These are phyloP conservation scores for Saccostrea cuccullata DNA, from an alignment of 1,140 invertebrate species.

Conservation along the genomic window DNA sequence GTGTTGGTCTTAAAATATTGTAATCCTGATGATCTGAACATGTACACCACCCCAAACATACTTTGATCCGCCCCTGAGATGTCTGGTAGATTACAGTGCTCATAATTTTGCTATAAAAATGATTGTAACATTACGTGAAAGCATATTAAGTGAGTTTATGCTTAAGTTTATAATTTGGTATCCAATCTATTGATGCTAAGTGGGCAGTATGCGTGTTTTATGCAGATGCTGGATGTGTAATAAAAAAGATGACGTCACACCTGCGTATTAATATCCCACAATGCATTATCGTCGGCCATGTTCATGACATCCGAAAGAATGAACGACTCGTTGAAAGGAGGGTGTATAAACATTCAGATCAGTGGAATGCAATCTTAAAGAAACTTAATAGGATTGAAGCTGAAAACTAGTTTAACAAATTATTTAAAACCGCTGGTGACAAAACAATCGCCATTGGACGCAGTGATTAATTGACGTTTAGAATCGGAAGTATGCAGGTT, in stretches of 20 bases:
- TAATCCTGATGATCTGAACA: too few species aligned
- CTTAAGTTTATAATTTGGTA: too few species aligned
- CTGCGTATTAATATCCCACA: slow-evolving; percentile 55
- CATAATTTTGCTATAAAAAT: too few species aligned
- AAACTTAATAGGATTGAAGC: background rate
- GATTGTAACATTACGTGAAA: too few species aligned
- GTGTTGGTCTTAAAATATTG: too few species aligned
- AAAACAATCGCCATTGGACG: background rate
- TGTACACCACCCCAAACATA: too few species aligned
- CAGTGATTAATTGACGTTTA: background rate
- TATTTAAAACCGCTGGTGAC: background rate
- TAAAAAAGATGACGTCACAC: slow-evolving; percentile 50
- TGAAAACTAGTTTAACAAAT: background rate
- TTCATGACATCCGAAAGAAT: slow-evolving; percentile 43
- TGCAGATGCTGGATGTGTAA: slow-evolving; percentile 28
- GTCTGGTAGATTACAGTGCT: too few species aligned
- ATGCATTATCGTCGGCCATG: slow-evolving; percentile 51
- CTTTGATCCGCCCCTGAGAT: too few species aligned
- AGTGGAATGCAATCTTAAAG: background rate
- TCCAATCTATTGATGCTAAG: too few species aligned
- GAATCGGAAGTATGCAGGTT: slow-evolving; percentile 23
- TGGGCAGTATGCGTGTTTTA: too few species aligned
- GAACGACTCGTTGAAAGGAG: slow-evolving; percentile 24
- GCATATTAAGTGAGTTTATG: too few species aligned
- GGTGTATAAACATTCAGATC: slow-evolving; percentile 23